These are phyloP conservation scores for Acleris emargana DNA, from an alignment of 2,888 invertebrate genomes.

Conservation along the genomic window DNA sequence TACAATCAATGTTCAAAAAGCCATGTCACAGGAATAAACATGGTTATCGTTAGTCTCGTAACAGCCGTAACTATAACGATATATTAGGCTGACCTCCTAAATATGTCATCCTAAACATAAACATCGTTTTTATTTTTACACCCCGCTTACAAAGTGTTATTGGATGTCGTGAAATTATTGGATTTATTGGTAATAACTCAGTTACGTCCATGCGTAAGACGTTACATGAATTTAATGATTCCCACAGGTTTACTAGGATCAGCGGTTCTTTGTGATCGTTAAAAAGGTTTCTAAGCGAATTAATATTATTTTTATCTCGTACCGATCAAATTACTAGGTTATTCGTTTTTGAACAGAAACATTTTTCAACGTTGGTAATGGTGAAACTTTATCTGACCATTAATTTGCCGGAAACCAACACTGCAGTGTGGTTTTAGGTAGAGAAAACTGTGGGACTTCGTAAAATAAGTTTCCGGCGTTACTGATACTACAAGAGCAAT, in stretches of 20 bases:
- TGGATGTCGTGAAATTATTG: constrained; percentile 35
- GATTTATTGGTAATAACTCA: constrained; percentile 34
- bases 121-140: constrained; percentile 32
- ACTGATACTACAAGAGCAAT: too few species aligned
- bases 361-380: too few species aligned
- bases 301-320: constrained; percentile 18
- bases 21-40: neutral
- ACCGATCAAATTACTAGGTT: too few species aligned
- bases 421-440: too few species aligned
- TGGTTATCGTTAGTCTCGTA: neutral
- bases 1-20: constrained; percentile 15
- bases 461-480: too few species aligned
- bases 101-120: constrained; percentile 12
- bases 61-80: constrained; percentile 15
- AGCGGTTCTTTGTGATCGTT: constrained; percentile 27
- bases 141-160: constrained; percentile 26
- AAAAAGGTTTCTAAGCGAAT: constrained; percentile 18
- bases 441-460: too few species aligned
- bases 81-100: constrained; percentile 14
- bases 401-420: too few species aligned
- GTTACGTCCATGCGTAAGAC: constrained; percentile 27
- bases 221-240: constrained; percentile 34
- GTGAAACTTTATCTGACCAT: too few species aligned
- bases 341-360: too few species aligned
- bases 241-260: constrained; percentile 32